phyloP scores from a whole-genome alignment of 2,113 vertebrate species.

The Raja brachyura region DNA sequence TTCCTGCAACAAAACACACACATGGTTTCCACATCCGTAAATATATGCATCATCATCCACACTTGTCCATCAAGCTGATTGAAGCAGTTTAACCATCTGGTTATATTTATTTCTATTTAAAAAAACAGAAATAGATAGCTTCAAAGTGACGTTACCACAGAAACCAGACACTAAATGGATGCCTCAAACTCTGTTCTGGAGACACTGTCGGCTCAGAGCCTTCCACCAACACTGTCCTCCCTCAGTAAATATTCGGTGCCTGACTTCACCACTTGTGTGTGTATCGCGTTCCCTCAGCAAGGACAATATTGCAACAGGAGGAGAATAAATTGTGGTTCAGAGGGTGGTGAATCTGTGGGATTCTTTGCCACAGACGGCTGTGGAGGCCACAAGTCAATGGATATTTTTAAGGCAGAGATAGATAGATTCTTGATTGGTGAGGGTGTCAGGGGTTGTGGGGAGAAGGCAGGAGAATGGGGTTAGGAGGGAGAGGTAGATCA shows the following conservation, averaged over 20 bases:
- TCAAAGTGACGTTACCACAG: conserved; percentile 4
- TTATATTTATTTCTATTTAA: background rate
- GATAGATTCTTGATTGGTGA: too few relatives aligned
- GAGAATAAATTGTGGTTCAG: background rate
- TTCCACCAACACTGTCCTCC: background rate
- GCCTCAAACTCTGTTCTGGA: background rate
- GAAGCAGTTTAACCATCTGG: background rate
- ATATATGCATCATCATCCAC: background rate
- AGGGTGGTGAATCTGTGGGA: too few relatives aligned
- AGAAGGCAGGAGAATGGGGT: too few relatives aligned
- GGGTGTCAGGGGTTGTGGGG: too few relatives aligned
- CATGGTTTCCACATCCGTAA: background rate
- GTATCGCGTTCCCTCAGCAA: background rate
- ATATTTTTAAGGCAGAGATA: too few relatives aligned
- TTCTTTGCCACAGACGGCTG: too few relatives aligned
- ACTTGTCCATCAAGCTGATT: background rate
- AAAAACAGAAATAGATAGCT: background rate
- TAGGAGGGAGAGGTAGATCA: too few relatives aligned
- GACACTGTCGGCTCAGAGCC: background rate
- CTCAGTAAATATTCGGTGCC: background rate
- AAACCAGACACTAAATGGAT: background rate
- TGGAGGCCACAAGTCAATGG: too few relatives aligned
- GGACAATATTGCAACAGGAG: background rate
- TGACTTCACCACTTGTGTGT: background rate
- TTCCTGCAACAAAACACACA: background rate